phyloP scores from a whole-genome alignment of 2,797 vertebrate species.

The Hyperoplus immaculatus region DNA sequence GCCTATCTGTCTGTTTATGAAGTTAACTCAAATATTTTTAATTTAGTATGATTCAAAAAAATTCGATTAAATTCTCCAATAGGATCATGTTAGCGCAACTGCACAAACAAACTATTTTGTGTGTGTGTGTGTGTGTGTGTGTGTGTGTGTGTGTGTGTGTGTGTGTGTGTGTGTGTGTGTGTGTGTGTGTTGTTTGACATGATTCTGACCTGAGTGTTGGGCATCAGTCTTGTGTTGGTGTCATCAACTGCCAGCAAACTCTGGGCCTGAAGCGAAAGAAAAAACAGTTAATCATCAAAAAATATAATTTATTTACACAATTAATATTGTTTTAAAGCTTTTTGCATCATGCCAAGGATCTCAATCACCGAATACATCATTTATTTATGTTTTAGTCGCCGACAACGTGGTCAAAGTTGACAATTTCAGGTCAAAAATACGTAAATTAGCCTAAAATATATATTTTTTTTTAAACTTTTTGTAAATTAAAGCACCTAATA shows the following conservation, averaged over 20 bases:
- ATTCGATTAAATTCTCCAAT: too few relatives aligned
- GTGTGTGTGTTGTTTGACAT: not conserved
- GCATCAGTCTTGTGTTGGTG: constrained; percentile 50
- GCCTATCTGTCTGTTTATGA: too few relatives aligned
- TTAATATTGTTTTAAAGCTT: not conserved
- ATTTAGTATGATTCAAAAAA: too few relatives aligned
- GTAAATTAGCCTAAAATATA: not conserved
- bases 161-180: too few relatives aligned
- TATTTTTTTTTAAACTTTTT: not conserved
- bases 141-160: too few relatives aligned
- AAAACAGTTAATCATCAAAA: not conserved
- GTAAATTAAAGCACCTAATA: not conserved
- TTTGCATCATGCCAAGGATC: not conserved
- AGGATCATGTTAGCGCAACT: too few relatives aligned
- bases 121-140: too few relatives aligned
- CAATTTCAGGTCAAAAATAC: not conserved
- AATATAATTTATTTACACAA: not conserved
- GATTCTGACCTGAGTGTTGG: constrained; percentile 43
- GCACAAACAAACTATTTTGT: too few relatives aligned
- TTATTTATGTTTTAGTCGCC: not conserved
- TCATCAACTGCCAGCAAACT: constrained; percentile 24
- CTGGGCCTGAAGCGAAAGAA: constrained; percentile 60
- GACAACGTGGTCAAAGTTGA: too few relatives aligned
- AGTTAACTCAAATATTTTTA: too few relatives aligned
- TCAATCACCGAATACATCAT: not conserved